Evolutionary conservation across 2,113 vertebrate species (phyloP).

Genomic region (Rhinogobius similis): DNA sequence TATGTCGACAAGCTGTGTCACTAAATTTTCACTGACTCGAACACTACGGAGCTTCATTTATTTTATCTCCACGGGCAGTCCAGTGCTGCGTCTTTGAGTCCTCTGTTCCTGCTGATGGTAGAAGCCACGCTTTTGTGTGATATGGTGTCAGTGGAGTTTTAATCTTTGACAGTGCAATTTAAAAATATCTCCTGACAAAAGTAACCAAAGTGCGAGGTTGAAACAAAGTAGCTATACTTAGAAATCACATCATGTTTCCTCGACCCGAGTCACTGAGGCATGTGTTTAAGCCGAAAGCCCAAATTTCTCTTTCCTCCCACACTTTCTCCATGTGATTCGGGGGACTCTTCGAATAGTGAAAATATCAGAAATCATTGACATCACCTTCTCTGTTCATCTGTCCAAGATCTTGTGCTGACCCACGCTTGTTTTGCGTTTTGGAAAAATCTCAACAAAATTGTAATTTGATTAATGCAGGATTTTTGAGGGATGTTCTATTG

Average conservation of each 20-base stretch:
- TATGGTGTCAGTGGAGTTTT: background rate
- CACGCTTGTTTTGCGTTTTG: background rate
- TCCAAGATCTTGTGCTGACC: background rate
- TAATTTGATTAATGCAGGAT: too few relatives aligned
- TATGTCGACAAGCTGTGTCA: constrained; percentile 37
- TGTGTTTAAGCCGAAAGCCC: background rate
- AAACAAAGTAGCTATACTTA: background rate
- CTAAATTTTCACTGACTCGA: constrained; percentile 48
- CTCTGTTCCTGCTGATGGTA: background rate
- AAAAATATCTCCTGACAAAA: background rate
- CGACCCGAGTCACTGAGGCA: too few relatives aligned
- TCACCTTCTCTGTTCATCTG: background rate
- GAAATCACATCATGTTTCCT: too few relatives aligned
- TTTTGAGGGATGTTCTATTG: too few relatives aligned
- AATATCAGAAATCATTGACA: background rate
- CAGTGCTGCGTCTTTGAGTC: constrained; percentile 1
- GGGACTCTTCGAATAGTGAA: background rate
- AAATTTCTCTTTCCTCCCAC: background rate
- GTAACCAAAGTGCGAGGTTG: background rate
- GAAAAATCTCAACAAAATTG: background rate
- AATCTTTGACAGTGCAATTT: background rate
- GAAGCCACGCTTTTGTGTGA: background rate
- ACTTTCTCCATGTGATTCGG: background rate
- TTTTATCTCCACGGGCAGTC: constrained; percentile 19
- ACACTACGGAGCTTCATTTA: constrained; percentile 30